phyloP scores from a whole-genome alignment of 2,888 invertebrate genomes.

The Argynnis bischoffii region DNA sequence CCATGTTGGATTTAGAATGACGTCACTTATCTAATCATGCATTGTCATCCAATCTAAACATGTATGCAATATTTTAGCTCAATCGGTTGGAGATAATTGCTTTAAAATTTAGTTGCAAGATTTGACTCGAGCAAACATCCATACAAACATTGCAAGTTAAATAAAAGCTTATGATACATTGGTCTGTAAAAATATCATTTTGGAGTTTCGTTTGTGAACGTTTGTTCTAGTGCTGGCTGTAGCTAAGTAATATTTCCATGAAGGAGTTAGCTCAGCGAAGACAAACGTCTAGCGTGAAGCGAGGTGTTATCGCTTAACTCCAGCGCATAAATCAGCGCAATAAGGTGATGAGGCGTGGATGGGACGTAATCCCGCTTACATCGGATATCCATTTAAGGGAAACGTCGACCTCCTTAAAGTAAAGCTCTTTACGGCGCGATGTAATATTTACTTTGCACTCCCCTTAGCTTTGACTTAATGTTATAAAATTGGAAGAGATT shows the following conservation, averaged over 20 bases:
- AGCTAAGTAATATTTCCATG: neutral
- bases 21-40: too few species aligned
- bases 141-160: too few species aligned
- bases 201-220: too few species aligned
- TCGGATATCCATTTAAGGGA: constrained; percentile 24
- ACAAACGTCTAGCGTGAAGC: neutral
- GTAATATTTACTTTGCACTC: constrained; percentile 8
- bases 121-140: too few species aligned
- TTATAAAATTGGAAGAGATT: constrained; percentile 12
- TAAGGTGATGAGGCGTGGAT: constrained; percentile 24
- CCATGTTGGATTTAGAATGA: too few species aligned
- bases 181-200: too few species aligned
- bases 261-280: neutral
- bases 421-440: constrained; percentile 1
- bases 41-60: too few species aligned
- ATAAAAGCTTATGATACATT: too few species aligned
- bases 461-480: constrained; percentile 7
- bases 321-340: constrained; percentile 17
- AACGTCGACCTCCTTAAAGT: constrained; percentile 14
- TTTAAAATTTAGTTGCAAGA: too few species aligned
- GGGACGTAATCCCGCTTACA: constrained; percentile 23
- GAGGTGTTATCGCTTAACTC: constrained; percentile 2
- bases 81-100: too few species aligned
- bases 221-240: too few species aligned
- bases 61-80: too few species aligned